A percentile compares a stretch with the other conserved stretches of the same genome.
phyloP scores from a whole-genome alignment of 1,140 invertebrate species.

The Plutomurus gul region DNA sequence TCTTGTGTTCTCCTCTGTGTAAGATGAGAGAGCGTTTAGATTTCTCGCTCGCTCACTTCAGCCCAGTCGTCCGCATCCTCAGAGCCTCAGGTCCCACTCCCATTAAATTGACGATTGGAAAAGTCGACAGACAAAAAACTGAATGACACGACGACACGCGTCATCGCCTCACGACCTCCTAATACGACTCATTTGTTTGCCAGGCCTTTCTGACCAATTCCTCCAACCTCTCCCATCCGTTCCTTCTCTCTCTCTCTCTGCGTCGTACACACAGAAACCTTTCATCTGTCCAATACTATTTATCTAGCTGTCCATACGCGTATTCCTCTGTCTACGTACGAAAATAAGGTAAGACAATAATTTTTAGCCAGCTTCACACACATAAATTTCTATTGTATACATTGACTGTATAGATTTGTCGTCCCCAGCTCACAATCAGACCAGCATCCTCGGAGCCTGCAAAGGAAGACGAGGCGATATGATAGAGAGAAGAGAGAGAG shows the following conservation, averaged over 20 bases:
- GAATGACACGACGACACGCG: conserved; percentile 49
- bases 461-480: background rate
- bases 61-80: conserved; percentile 21
- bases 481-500: background rate
- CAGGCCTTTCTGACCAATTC: conserved; percentile 32
- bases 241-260: background rate
- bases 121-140: conserved; percentile 22
- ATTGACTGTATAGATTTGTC: background rate
- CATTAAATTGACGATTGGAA: conserved; percentile 46
- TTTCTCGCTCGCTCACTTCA: too few relatives aligned
- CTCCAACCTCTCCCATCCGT: conserved; percentile 36
- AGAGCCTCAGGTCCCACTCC: conserved; percentile 24
- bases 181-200: conserved; percentile 53
- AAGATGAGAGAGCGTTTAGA: background rate
- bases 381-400: background rate
- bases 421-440: background rate
- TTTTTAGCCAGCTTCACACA: background rate
- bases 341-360: background rate
- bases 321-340: conserved; percentile 1
- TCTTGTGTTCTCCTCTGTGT: background rate
- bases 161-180: conserved; percentile 53
- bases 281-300: conserved; percentile 15
- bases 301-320: background rate
- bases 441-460: background rate
- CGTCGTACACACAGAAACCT: too few relatives aligned